Evolutionary conservation across 2,888 invertebrate species (phyloP).

Genomic region (Cabera pusaria): DNA sequence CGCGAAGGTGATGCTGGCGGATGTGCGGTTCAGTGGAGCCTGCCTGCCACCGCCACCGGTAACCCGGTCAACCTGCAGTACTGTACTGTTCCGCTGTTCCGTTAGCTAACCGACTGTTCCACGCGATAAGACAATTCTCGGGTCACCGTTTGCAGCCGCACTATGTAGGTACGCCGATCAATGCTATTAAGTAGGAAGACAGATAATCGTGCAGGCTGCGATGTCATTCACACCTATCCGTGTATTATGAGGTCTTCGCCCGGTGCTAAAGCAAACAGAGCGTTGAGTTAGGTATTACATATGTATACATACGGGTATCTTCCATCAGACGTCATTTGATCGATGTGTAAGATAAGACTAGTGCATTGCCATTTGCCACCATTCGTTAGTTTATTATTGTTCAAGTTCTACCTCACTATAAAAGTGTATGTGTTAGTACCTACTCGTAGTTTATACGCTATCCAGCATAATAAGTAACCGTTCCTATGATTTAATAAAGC

Average conservation of each 20-base stretch:
- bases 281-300: slow-evolving; percentile 21
- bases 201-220: slow-evolving; percentile 9
- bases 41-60: slow-evolving; percentile 7
- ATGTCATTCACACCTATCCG: slow-evolving; percentile 18
- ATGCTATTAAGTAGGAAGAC: slow-evolving; percentile 9
- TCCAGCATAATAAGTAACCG: no score
- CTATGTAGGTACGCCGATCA: slow-evolving; percentile 2
- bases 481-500: no score
- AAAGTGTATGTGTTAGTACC: no score
- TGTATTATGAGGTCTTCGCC: slow-evolving; percentile 22
- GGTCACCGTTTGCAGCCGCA: slow-evolving; percentile 7
- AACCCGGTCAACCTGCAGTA: no score
- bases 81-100: slow-evolving; percentile 20
- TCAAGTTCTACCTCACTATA: no score
- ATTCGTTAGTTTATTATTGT: no score
- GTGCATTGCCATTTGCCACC: slow-evolving; percentile 60
- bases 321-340: slow-evolving; percentile 44
- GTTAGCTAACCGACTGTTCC: slow-evolving; percentile 24
- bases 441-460: no score
- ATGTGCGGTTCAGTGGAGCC: slow-evolving; percentile 14
- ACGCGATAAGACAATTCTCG: slow-evolving; percentile 22
- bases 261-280: slow-evolving; percentile 24
- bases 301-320: slow-evolving; percentile 18
- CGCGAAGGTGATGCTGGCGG: slow-evolving; percentile 8
- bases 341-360: slow-evolving; percentile 52